Conservation (phyloP, 2,113 vertebrate species). For the Butorides virescens region DNA sequence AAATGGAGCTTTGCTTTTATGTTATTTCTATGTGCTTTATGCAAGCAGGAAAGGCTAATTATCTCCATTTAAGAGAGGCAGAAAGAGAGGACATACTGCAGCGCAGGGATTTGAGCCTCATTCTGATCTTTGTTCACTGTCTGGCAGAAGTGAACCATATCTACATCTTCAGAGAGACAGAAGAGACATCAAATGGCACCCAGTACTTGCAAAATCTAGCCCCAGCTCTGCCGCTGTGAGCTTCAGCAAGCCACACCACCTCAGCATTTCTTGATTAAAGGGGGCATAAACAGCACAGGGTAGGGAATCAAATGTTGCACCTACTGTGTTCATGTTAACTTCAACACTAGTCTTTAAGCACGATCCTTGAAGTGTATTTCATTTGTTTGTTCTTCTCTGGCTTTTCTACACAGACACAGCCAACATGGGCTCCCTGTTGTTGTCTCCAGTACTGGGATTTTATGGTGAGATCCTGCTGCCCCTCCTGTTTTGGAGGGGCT, state of each 20-base stretch:
- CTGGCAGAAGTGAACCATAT: background rate
- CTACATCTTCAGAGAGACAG: background rate
- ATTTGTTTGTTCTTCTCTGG: background rate
- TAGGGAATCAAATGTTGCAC: background rate
- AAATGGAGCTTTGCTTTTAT: background rate
- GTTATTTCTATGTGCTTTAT: background rate
- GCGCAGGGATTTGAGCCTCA: background rate
- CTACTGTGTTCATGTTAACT: background rate
- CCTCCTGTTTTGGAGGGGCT: background rate
- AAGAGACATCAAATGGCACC: background rate
- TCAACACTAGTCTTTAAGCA: background rate
- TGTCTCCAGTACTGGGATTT: background rate
- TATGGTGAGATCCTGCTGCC: background rate
- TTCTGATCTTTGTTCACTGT: background rate
- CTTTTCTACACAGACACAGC: background rate
- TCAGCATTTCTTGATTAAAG: background rate
- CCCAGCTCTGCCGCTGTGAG: background rate
- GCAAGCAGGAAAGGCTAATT: background rate
- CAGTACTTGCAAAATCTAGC: background rate
- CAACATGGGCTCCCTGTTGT: background rate
- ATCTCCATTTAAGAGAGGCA: background rate
- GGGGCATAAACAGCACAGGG: background rate
- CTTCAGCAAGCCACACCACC: background rate
- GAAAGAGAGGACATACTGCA: background rate
- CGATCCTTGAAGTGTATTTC: background rate